Percentiles rank a stretch among this genome's conserved stretches.
Conservation (phyloP, 30 jellyfish, hydroid and myxozoan genomes). For the Turritopsis rubra region DNA sequence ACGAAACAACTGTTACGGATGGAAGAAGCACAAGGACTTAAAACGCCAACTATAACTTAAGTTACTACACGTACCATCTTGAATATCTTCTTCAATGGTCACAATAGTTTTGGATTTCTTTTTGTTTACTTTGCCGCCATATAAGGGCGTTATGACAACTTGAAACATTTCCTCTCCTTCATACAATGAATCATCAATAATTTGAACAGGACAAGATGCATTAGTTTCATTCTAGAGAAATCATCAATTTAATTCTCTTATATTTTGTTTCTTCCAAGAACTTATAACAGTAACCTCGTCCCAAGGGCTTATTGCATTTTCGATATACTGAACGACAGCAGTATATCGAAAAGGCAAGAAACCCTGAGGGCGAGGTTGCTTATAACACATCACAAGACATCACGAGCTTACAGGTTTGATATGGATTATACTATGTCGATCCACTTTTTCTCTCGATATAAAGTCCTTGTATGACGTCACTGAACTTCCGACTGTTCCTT, state of each 20-base stretch:
- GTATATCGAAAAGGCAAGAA: too few relatives aligned
- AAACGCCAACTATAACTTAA: too few relatives aligned
- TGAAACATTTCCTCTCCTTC: conserved; percentile 74
- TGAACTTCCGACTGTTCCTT: conserved; percentile 77
- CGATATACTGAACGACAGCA: too few relatives aligned
- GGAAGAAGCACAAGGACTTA: too few relatives aligned
- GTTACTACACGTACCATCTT: conserved; percentile 52
- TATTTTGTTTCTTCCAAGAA: too few relatives aligned
- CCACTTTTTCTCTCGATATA: conserved; percentile 57
- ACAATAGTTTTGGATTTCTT: conserved; percentile 46
- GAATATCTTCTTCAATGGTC: conserved; percentile 52
- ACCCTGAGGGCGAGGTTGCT: too few relatives aligned
- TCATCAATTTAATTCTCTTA: too few relatives aligned
- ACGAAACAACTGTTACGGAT: too few relatives aligned
- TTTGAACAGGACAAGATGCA: conserved; percentile 61
- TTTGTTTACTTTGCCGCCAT: conserved; percentile 67
- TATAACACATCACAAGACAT: too few relatives aligned
- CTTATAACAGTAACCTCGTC: too few relatives aligned
- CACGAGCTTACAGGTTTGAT: conserved; percentile 58
- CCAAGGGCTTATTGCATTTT: too few relatives aligned
- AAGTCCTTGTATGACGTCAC: conserved; percentile 84
- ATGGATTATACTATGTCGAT: conserved; percentile 50
- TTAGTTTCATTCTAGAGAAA: conserved; percentile 53
- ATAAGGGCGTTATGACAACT: conserved; percentile 53
- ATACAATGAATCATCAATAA: conserved; percentile 84